A percentile compares a stretch with the other conserved stretches of the same genome.
Evolutionary conservation across 2,888 invertebrate species (phyloP).

Genomic region (Andrena bicolor): DNA sequence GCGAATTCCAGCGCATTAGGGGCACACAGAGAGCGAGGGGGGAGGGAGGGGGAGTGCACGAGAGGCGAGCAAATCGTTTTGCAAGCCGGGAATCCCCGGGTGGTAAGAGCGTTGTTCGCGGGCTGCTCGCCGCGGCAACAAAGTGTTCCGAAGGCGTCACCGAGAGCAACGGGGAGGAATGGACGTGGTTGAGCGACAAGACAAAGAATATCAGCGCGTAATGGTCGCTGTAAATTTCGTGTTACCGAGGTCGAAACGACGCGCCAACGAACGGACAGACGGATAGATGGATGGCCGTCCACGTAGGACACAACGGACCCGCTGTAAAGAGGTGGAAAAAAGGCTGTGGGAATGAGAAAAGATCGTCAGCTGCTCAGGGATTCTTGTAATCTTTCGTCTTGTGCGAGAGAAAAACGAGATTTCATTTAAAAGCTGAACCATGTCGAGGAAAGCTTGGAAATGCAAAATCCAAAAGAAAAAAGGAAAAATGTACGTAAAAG

Average conservation of each 20-base stretch:
- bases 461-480: too few species aligned
- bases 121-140: constrained; percentile 35
- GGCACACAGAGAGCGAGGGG: not conserved
- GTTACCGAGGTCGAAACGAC: constrained; percentile 71
- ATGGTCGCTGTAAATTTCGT: constrained; percentile 82
- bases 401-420: constrained; percentile 1
- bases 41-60: constrained; percentile 46
- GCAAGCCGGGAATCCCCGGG: constrained; percentile 70
- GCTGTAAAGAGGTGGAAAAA: not conserved
- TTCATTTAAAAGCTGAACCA: too few species aligned
- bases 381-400: constrained; percentile 29
- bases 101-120: constrained; percentile 44
- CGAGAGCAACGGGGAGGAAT: constrained; percentile 12
- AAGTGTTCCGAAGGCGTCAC: constrained; percentile 45
- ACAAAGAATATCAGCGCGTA: constrained; percentile 82
- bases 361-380: constrained; percentile 33
- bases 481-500: too few species aligned
- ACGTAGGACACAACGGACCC: constrained; percentile 32
- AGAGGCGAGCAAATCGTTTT: constrained; percentile 75
- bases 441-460: too few species aligned
- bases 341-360: constrained; percentile 13
- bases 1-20: constrained; percentile 28
- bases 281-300: constrained; percentile 47
- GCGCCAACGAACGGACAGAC: constrained; percentile 24
- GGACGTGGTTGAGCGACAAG: constrained; percentile 78